phyloP scores from a whole-genome alignment of 2,888 invertebrate genomes.

The Sesamia inferens region DNA sequence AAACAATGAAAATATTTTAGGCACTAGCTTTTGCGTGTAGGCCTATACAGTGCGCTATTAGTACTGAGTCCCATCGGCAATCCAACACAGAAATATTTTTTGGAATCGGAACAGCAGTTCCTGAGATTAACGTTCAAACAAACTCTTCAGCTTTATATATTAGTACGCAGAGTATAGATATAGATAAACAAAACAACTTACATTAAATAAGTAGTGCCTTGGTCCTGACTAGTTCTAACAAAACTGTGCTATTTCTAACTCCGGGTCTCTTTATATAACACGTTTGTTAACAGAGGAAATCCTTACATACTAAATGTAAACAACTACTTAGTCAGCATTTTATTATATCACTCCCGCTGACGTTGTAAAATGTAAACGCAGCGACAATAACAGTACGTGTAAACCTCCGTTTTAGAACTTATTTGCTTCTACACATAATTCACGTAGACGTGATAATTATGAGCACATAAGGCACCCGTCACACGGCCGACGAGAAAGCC shows the following conservation, averaged over 20 bases:
- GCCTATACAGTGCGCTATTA: too few relatives aligned
- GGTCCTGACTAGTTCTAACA: slow-evolving; percentile 57
- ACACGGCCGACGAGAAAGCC: not conserved
- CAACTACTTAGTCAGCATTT: slow-evolving; percentile 46
- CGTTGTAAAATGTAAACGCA: slow-evolving; percentile 59
- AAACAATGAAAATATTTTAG: too few relatives aligned
- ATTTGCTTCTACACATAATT: slow-evolving; percentile 57
- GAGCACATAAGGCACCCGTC: slow-evolving; percentile 8
- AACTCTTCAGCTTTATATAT: too few relatives aligned
- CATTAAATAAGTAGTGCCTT: slow-evolving; percentile 62
- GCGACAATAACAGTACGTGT: slow-evolving; percentile 68
- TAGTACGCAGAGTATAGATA: too few relatives aligned
- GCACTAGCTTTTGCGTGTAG: too few relatives aligned
- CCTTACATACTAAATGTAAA: slow-evolving; percentile 63
- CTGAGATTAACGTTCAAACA: too few relatives aligned
- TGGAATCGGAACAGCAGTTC: too few relatives aligned
- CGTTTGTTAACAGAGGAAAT: slow-evolving; percentile 73
- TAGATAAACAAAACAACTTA: slow-evolving; percentile 61
- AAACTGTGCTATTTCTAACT: slow-evolving; percentile 71
- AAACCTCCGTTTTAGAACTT: slow-evolving; percentile 65
- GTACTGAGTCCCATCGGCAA: too few relatives aligned
- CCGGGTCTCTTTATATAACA: slow-evolving; percentile 78
- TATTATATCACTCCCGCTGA: slow-evolving; percentile 70
- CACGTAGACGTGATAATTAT: slow-evolving; percentile 67
- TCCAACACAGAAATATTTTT: too few relatives aligned